phyloP scores from a whole-genome alignment of 2,113 vertebrate genomes.

The Clarias batrachus region DNA sequence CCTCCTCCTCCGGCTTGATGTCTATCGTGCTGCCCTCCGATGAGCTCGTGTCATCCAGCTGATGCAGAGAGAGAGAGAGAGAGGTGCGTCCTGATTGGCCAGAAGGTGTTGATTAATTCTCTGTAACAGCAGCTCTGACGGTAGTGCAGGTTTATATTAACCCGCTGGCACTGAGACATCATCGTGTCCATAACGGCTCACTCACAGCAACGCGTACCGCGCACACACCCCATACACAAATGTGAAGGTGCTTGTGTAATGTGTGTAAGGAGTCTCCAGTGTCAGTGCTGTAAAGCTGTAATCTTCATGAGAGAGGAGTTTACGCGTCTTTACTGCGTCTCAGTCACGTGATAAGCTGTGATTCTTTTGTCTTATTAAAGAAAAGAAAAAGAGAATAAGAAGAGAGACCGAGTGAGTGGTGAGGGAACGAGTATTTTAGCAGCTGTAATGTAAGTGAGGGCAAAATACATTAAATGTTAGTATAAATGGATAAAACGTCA shows the following conservation, averaged over 20 bases:
- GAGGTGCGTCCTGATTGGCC: neutral
- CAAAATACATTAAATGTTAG: neutral
- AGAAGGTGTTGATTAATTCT: neutral
- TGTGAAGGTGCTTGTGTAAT: neutral
- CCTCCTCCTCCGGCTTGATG: constrained; percentile 91
- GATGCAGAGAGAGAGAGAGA: constrained; percentile 11
- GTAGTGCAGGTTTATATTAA: neutral
- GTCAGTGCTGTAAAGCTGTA: neutral
- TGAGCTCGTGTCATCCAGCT: constrained; percentile 92
- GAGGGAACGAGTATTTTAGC: neutral
- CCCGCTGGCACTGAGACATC: fast-evolving
- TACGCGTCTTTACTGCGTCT: neutral
- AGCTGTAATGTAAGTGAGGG: neutral
- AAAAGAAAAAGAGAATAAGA: neutral
- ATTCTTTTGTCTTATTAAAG: neutral
- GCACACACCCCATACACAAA: neutral
- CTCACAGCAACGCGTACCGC: neutral
- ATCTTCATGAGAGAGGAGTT: neutral
- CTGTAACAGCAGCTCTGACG: neutral
- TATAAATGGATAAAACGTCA: neutral
- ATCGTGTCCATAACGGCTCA: neutral
- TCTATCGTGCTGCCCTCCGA: constrained; percentile 98
- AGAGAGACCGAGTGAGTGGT: no score
- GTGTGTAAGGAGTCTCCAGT: neutral
- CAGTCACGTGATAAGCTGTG: neutral